These are phyloP conservation scores for Scaptodrosophila lebanonensis DNA, from an alignment of 1,140 invertebrate genomes.

Conservation along the genomic window DNA sequence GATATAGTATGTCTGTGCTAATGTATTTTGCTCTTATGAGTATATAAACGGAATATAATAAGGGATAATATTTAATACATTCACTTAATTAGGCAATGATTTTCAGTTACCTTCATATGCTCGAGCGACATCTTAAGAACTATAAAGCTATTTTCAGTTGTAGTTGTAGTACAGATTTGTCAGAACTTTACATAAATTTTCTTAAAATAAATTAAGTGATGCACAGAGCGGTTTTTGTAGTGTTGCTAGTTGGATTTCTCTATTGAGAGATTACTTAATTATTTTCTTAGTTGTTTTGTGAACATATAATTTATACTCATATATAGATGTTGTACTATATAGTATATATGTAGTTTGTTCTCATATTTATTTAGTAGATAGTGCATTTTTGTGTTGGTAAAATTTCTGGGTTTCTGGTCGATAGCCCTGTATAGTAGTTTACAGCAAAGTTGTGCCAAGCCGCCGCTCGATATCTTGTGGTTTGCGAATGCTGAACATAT, in stretches of 20 bases:
- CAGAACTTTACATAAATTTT: slow-evolving; percentile 11
- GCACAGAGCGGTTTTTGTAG: too few species aligned
- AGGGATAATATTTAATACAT: too few species aligned
- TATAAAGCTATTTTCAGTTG: slow-evolving; percentile 76
- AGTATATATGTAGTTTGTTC: slow-evolving; percentile 24
- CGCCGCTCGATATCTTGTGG: slow-evolving; percentile 6
- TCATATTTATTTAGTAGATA: slow-evolving; percentile 18
- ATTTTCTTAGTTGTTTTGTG: too few species aligned
- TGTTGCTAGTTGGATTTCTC: too few species aligned
- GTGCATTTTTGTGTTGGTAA: slow-evolving; percentile 53
- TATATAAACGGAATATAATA: too few species aligned
- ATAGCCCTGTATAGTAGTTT: slow-evolving; percentile 55
- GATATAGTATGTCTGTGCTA: slow-evolving; percentile 1
- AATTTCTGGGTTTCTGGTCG: slow-evolving; percentile 49
- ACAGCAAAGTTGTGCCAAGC: slow-evolving; percentile 38
- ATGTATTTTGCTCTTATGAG: slow-evolving; percentile 18
- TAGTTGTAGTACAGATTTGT: slow-evolving; percentile 66
- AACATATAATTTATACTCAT: too few species aligned
- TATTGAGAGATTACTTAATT: too few species aligned
- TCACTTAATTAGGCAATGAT: too few species aligned
- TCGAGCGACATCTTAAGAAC: slow-evolving; percentile 58
- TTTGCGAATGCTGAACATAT: slow-evolving; percentile 15
- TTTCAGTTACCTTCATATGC: not conserved
- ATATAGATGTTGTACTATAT: too few species aligned
- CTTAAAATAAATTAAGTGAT: too few species aligned